phyloP scores from a whole-genome alignment of 2,888 invertebrate species.

The Epinotia demarniana region DNA sequence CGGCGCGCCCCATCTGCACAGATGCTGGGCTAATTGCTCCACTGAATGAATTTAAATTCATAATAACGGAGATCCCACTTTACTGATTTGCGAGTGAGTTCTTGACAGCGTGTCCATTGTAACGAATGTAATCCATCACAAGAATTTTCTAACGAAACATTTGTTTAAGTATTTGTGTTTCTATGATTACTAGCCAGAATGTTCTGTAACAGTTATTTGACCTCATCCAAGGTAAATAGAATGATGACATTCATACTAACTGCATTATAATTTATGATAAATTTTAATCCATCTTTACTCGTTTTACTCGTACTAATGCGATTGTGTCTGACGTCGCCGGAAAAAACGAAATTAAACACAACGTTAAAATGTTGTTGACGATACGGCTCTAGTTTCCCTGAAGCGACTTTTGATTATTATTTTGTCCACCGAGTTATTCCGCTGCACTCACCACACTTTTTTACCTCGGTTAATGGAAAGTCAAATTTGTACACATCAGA shows the following conservation, averaged over 20 bases:
- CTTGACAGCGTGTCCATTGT: neutral
- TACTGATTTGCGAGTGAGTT: neutral
- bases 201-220: too few relatives aligned
- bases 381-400: neutral
- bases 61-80: constrained; percentile 34
- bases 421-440: neutral
- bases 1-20: constrained; percentile 48
- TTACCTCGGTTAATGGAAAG: constrained; percentile 2
- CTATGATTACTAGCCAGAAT: too few relatives aligned
- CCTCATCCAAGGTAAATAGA: too few relatives aligned
- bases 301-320: neutral
- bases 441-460: neutral
- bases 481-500: neutral
- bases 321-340: neutral
- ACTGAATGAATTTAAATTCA: constrained; percentile 52
- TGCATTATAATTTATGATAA: neutral
- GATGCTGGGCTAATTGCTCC: constrained; percentile 57
- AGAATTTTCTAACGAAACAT: neutral
- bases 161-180: too few relatives aligned
- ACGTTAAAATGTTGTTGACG: neutral
- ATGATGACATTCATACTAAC: too few relatives aligned
- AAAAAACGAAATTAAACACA: neutral
- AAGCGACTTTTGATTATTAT: neutral
- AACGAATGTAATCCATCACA: neutral
- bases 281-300: neutral